A percentile compares a stretch with the other conserved stretches of the same genome.
Conservation (phyloP, 2,113 vertebrate species). For the Pygoscelis antarcticus region DNA sequence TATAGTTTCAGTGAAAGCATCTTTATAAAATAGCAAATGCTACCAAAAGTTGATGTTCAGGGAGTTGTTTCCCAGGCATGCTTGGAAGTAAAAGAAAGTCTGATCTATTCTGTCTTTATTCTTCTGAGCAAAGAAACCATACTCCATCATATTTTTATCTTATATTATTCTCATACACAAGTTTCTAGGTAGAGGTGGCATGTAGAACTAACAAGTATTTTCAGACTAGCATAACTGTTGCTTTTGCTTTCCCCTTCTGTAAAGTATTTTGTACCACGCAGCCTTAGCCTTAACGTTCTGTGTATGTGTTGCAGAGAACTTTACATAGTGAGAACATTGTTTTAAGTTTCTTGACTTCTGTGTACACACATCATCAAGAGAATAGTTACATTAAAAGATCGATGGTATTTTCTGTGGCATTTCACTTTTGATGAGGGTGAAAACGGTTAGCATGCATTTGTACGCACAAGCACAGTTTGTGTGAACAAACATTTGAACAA, state of each 20-base stretch:
- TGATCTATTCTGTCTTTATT: neutral
- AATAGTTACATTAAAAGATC: neutral
- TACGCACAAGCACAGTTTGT: neutral
- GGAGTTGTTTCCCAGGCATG: neutral
- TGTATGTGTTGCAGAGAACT: accelerated
- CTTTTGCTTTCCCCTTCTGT: neutral
- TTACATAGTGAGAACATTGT: accelerated
- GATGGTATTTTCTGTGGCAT: neutral
- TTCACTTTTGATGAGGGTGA: neutral
- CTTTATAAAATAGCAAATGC: neutral
- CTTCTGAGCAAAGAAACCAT: neutral
- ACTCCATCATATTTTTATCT: neutral
- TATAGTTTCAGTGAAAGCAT: neutral
- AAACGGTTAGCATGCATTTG: neutral
- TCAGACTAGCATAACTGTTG: neutral
- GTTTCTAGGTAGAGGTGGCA: neutral
- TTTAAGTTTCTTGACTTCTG: neutral
- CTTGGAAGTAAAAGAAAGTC: neutral
- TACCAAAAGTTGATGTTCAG: neutral
- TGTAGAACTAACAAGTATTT: neutral
- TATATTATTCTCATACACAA: neutral
- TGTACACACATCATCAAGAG: neutral
- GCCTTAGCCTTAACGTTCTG: neutral
- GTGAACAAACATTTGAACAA: accelerated
- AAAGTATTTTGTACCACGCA: accelerated